Evolutionary conservation across 2,888 invertebrate species (phyloP).

Genomic region (Leptura quadrifasciata): DNA sequence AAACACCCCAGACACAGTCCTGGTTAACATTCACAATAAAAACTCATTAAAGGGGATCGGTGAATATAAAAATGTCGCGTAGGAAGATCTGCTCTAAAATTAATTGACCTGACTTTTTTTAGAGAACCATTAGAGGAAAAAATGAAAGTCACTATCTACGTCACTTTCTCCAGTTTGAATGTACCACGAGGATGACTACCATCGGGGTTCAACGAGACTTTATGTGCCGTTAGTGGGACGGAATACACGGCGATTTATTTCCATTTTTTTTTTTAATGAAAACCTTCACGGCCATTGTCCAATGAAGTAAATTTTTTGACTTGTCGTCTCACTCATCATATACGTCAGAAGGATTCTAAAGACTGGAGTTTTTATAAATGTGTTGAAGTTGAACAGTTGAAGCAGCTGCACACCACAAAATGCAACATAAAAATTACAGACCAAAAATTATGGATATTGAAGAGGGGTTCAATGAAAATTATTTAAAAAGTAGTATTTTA

Average conservation of each 20-base stretch:
- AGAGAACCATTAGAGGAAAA: not conserved
- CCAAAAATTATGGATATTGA: no score
- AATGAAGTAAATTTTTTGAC: no score
- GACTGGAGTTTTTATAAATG: no score
- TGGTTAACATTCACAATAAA: not conserved
- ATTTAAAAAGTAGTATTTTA: no score
- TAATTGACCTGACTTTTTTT: constrained; percentile 17
- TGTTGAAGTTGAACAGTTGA: no score
- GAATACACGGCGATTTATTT: not conserved
- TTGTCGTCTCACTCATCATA: no score
- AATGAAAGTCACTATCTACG: not conserved
- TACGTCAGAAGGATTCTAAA: no score
- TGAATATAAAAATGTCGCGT: constrained; percentile 7
- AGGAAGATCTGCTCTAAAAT: not conserved
- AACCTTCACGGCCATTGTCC: no score
- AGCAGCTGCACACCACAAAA: no score
- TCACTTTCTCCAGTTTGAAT: not conserved
- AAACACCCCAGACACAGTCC: constrained; percentile 23
- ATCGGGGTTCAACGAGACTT: not conserved
- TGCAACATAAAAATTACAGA: no score
- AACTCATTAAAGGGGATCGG: constrained; percentile 13
- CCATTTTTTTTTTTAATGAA: no score
- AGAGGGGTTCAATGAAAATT: no score
- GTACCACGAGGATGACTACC: not conserved
- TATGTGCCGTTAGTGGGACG: not conserved